Base-by-base conservation (phyloP, 2,888 invertebrate genomes). In the Cerastis rubricosa region DNA sequence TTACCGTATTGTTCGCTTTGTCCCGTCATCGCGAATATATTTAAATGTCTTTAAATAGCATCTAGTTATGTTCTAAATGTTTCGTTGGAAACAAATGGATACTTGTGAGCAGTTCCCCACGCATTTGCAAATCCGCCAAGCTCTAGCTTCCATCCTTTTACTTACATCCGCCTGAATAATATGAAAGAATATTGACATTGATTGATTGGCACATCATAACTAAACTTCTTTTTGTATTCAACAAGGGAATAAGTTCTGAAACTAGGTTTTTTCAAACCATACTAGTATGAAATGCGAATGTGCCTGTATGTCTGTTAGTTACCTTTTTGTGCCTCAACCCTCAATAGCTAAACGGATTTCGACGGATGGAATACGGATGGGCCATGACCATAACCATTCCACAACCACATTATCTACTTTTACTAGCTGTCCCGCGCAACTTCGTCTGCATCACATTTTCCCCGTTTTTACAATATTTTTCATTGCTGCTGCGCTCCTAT, bases 121-220 rank as follows among this genome's bases (percentile, higher is more conserved):
- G 17, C 7, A 43, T 65, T 78, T n/a, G 22, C 25, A 78, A 71
- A 63, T 45, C 67, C 63, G 29, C 29, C 9, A 43, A 51, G 68
- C 64, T 72, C n/a, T 54, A 25, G 57, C 19, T 64, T 19, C 29
- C 54, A n/a, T 6, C 47, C 35, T 49, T 70, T 66, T 57, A 66
- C 29, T 57, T 19, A 54, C 35, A 35, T 45, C 19, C 17, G 57
- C n/a, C n/a, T n/a, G n/a, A 63, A 77, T 35, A 66, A 54, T 22
- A 25, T 6, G 45, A 66, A 51, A 35, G 40, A 25, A 74, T 54
- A 74, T 61, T 43, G 61, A 63, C 59, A 54, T 43, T 74, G 70
- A 67, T 74, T 70, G 74, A 80, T 63, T 67, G 61, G 47, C 54
- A 61, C 11, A 17, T 19, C 17, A 40, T 14, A 71, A 65, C 25